Conservation (phyloP, 2,113 vertebrate species). For the Panthera uncia region DNA sequence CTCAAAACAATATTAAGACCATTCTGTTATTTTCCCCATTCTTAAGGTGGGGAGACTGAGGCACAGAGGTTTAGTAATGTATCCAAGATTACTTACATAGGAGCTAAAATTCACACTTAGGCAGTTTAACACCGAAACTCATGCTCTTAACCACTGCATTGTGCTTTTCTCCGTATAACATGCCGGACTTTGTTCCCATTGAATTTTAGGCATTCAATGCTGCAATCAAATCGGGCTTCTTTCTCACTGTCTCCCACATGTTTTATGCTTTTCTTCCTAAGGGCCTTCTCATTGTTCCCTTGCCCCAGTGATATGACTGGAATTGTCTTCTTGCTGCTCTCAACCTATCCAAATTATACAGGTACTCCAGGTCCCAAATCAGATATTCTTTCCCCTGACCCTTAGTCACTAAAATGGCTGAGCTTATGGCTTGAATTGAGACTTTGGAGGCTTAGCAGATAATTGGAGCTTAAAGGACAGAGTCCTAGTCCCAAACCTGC, state of each 20-base stretch:
- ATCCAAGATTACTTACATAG: not conserved
- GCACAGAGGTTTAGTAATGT: not conserved
- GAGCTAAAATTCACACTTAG: not conserved
- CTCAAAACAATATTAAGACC: not conserved
- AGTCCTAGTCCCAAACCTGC: not conserved
- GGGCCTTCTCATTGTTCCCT: not conserved
- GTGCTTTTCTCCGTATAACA: not conserved
- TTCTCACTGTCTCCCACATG: not conserved
- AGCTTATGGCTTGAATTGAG: not conserved
- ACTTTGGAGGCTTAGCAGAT: not conserved
- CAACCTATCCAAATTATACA: not conserved
- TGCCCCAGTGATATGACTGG: not conserved
- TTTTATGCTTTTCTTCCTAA: slow-evolving; percentile 8
- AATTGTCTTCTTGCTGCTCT: not conserved
- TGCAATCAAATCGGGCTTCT: not conserved
- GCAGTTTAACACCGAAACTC: not conserved
- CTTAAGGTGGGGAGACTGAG: not conserved
- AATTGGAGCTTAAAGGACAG: slow-evolving; percentile 6
- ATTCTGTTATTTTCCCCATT: not conserved
- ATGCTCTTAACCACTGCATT: not conserved
- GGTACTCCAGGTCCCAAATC: not conserved
- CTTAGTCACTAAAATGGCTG: not conserved
- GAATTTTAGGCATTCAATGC: not conserved
- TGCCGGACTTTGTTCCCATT: not conserved
- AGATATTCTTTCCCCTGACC: not conserved